phyloP scores from a whole-genome alignment of 2,888 invertebrate species.

The Euplagia quadripunctaria region DNA sequence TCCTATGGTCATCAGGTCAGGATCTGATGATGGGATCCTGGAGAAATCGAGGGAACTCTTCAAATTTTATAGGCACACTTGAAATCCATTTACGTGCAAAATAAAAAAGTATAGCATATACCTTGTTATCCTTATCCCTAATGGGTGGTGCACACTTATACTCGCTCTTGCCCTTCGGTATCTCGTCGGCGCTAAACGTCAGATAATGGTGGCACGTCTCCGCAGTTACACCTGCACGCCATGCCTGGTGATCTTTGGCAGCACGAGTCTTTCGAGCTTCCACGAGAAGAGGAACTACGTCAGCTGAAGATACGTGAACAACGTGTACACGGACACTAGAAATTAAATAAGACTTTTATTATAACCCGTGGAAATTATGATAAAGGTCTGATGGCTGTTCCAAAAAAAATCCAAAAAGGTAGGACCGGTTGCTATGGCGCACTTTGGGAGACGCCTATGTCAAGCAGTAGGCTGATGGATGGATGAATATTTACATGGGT shows the following conservation, averaged over 20 bases:
- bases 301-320: conserved; percentile 90
- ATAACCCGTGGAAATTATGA: neutral
- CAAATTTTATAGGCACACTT: too few relatives aligned
- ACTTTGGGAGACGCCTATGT: too few relatives aligned
- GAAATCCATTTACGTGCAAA: too few relatives aligned
- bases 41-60: too few relatives aligned
- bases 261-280: conserved; percentile 77
- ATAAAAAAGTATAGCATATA: conserved; percentile 47
- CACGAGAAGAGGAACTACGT: conserved; percentile 87
- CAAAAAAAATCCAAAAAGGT: too few relatives aligned
- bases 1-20: too few relatives aligned
- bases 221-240: conserved; percentile 88
- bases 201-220: conserved; percentile 93
- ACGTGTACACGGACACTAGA: conserved; percentile 89
- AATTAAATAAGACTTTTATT: neutral
- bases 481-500: too few relatives aligned
- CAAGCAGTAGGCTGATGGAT: too few relatives aligned
- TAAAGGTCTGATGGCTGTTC: too few relatives aligned
- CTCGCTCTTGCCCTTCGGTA: conserved; percentile 89
- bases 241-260: conserved; percentile 82
- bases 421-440: too few relatives aligned
- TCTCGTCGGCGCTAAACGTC: conserved; percentile 88
- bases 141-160: conserved; percentile 92
- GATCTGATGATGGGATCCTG: too few relatives aligned
- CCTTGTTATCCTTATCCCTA: conserved; percentile 88